Conservation (phyloP, 1,140 invertebrate genomes). For the Trichomalopsis sarcophagae region DNA sequence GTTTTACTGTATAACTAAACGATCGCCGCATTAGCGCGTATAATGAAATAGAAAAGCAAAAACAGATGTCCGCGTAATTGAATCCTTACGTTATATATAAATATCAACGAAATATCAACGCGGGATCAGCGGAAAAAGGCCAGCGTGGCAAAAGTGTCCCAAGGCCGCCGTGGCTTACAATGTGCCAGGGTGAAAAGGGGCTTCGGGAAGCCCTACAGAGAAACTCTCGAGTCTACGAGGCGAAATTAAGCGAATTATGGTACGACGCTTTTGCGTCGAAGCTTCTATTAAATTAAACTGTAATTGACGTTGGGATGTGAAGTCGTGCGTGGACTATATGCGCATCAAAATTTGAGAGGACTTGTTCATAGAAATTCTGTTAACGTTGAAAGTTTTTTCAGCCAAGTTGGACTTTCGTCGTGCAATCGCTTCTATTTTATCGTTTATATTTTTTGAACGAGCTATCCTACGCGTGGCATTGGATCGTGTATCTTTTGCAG, state of each 20-base stretch:
- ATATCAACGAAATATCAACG: not conserved
- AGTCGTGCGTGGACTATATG: not conserved
- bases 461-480: not conserved
- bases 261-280: not conserved
- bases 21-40: not conserved
- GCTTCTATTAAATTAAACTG: constrained; percentile 15
- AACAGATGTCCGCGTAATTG: no score
- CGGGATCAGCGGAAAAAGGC: not conserved
- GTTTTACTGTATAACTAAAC: not conserved
- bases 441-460: not conserved
- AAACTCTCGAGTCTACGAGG: constrained; percentile 15
- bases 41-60: no score
- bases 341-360: not conserved
- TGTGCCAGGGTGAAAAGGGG: not conserved
- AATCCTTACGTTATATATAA: not conserved
- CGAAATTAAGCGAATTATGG: constrained; percentile 42
- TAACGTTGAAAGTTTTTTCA: not conserved
- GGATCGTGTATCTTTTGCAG: no score
- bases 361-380: not conserved
- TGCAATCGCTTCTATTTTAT: not conserved
- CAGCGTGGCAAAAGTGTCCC: not conserved
- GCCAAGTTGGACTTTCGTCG: not conserved
- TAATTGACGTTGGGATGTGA: not conserved
- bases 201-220: constrained; percentile 48
- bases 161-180: not conserved